Conservation (phyloP, 2,888 invertebrate species). For the Steinernema hermaphroditum region DNA sequence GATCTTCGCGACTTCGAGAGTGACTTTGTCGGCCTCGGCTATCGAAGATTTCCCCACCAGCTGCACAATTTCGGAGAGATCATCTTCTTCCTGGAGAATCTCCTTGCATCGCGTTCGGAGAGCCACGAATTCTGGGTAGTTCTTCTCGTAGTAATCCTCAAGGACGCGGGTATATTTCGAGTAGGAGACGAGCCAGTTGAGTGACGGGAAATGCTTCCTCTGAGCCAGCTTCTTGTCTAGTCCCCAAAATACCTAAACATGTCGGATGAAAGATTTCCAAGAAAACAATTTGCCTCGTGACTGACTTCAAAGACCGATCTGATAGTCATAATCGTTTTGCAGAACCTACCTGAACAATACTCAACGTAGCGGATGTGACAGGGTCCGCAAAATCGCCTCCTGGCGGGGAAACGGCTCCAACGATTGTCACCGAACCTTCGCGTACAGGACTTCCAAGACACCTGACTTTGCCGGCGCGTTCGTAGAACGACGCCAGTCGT, state of each 20-base stretch:
- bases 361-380: slow-evolving; percentile 95
- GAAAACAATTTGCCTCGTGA: too few relatives aligned
- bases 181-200: slow-evolving; percentile 98
- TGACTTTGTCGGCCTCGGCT: slow-evolving; percentile 98
- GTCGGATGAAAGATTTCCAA: too few relatives aligned
- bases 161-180: slow-evolving; percentile 91
- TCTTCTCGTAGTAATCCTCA: slow-evolving; percentile 98
- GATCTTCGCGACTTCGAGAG: slow-evolving; percentile 85
- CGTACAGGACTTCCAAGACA: slow-evolving; percentile 81
- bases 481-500: slow-evolving; percentile 96
- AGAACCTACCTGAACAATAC: slow-evolving; percentile 88
- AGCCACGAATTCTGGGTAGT: slow-evolving; percentile 92
- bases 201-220: slow-evolving; percentile 97
- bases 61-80: slow-evolving; percentile 98
- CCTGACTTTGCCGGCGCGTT: slow-evolving; percentile 94
- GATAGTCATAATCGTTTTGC: too few relatives aligned
- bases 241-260: slow-evolving; percentile 99
- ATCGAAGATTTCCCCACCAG: slow-evolving; percentile 87
- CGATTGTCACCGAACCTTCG: slow-evolving; percentile 97
- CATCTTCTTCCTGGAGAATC: slow-evolving; percentile 89
- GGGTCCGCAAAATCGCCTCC: slow-evolving; percentile 99
- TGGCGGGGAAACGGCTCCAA: slow-evolving; percentile 97
- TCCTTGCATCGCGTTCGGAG: slow-evolving; percentile 88
- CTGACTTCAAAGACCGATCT: too few relatives aligned
- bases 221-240: slow-evolving; percentile 97